A percentile compares a stretch with the other conserved stretches of the same genome.
Evolutionary conservation across 2,113 vertebrate genomes (phyloP).

Genomic region (Diadophis punctatus): DNA sequence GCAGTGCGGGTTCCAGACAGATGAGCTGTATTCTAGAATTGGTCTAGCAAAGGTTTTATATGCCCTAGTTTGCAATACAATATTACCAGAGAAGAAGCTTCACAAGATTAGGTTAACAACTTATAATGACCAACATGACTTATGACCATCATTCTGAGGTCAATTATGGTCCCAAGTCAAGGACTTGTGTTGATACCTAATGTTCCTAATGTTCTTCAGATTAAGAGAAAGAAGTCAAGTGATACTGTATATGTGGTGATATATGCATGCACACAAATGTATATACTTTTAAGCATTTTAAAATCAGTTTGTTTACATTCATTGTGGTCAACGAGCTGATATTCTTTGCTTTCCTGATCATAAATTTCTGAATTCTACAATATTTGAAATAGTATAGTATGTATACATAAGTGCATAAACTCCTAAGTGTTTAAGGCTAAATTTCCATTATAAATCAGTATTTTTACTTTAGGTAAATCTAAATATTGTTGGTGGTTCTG

Average conservation of each 20-base stretch:
- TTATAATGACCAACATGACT: background rate
- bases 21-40: no score
- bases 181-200: background rate
- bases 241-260: background rate
- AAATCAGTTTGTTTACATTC: background rate
- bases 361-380: background rate
- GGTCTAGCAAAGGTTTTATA: no score
- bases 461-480: constrained; percentile 1
- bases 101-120: no score
- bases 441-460: background rate
- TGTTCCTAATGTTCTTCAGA: background rate
- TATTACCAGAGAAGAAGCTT: no score
- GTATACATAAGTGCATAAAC: background rate
- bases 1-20: no score
- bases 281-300: background rate
- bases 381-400: background rate
- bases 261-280: background rate
- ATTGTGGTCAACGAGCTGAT: background rate
- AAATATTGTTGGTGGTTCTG: background rate
- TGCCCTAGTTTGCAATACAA: no score
- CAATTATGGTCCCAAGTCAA: background rate
- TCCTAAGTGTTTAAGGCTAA: background rate
- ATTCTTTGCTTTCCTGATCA: background rate
- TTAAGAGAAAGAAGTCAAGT: background rate
- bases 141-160: background rate